phyloP scores from a whole-genome alignment of 2,888 invertebrate species.

The Tubulanus polymorphus region DNA sequence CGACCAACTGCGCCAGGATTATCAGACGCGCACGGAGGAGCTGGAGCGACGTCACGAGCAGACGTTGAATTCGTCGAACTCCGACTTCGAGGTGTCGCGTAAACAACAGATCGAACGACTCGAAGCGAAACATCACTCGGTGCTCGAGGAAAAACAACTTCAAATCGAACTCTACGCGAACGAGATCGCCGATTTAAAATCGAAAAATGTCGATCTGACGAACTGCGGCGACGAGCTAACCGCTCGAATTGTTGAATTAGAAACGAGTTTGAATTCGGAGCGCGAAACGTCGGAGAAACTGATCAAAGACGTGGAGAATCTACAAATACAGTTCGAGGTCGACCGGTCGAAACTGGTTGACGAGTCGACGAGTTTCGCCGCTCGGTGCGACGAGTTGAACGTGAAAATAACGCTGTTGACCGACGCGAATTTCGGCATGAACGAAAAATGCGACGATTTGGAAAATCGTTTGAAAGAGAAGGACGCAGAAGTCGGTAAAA shows the following conservation, averaged over 20 bases:
- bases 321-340: conserved; percentile 20
- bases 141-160: conserved; percentile 28
- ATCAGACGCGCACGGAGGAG: conserved; percentile 49
- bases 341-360: conserved; percentile 10
- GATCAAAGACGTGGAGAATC: conserved; percentile 33
- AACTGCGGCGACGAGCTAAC: conserved; percentile 25
- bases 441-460: background rate
- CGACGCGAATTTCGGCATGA: background rate
- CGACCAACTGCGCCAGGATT: conserved; percentile 1
- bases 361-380: background rate
- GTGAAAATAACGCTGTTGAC: background rate
- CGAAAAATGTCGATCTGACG: conserved; percentile 18
- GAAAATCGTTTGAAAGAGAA: background rate
- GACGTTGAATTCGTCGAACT: conserved; percentile 23
- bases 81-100: conserved; percentile 31
- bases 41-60: conserved; percentile 55
- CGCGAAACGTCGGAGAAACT: conserved; percentile 29
- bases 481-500: background rate
- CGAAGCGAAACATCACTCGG: conserved; percentile 26
- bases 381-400: background rate
- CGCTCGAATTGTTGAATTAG: conserved; percentile 19
- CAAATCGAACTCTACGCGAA: conserved; percentile 24
- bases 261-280: conserved; percentile 17
- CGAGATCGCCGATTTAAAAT: conserved; percentile 10
- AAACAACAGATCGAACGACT: conserved; percentile 27